A percentile compares a stretch with the other conserved stretches of the same genome.
Conservation (phyloP, 64 coral and sea anemone species). For the Porites lutea region DNA sequence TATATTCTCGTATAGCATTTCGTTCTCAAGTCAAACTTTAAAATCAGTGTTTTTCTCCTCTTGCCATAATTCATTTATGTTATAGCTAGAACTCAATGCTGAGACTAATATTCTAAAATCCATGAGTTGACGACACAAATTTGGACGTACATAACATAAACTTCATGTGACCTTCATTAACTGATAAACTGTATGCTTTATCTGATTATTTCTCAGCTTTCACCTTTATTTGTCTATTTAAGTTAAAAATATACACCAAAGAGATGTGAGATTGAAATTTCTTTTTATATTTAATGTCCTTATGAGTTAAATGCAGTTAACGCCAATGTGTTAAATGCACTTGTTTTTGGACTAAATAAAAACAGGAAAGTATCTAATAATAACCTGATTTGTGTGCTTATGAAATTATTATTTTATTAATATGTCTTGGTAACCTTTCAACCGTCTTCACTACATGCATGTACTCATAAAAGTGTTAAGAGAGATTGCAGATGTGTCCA, state of each 20-base stretch:
- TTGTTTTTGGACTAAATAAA: not conserved
- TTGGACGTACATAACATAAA: no score
- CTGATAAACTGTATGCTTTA: not conserved
- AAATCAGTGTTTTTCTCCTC: no score
- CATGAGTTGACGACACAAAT: no score
- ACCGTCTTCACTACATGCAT: no score
- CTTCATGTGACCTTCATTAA: no score
- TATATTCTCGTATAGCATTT: no score
- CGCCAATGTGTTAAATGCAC: not conserved
- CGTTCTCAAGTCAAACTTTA: no score
- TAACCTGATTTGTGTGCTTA: not conserved
- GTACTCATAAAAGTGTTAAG: slow-evolving; percentile 2
- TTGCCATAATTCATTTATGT: no score
- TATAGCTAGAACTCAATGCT: no score
- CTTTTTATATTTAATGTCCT: not conserved
- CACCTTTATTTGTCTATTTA: not conserved
- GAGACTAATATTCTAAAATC: no score
- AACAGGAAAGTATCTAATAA: not conserved
- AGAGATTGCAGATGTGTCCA: not conserved
- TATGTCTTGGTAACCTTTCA: not conserved
- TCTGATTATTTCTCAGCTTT: not conserved
- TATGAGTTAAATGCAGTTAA: not conserved
- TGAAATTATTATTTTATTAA: not conserved
- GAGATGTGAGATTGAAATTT: not conserved
- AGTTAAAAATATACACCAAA: no score